These are phyloP conservation scores for Gymnothorax reevesii DNA, from an alignment of 2,797 vertebrate genomes.

Conservation along the genomic window DNA sequence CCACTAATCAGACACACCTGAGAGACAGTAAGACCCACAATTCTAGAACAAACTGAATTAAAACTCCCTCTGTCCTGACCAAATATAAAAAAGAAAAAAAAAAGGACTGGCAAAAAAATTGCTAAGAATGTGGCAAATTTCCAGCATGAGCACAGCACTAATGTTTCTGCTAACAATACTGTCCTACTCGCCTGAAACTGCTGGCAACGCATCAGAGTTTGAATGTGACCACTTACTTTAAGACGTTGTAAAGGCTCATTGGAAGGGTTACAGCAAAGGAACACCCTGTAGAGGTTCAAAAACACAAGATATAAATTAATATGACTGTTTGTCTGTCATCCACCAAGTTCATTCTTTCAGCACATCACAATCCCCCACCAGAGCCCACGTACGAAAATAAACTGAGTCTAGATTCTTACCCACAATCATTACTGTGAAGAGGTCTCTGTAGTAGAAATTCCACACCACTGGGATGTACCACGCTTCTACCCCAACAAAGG, in stretches of 20 bases:
- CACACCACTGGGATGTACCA: slow-evolving; percentile 90
- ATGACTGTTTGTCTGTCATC: neutral
- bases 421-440: slow-evolving; percentile 94
- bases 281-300: slow-evolving; percentile 73
- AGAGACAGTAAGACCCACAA: too few relatives aligned
- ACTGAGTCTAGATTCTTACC: slow-evolving; percentile 78
- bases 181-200: neutral
- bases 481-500: slow-evolving; percentile 92
- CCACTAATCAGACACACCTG: too few relatives aligned
- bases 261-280: slow-evolving; percentile 90
- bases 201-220: neutral
- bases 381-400: neutral
- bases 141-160: neutral
- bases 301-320: neutral
- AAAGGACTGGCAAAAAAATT: too few relatives aligned
- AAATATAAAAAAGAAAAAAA: too few relatives aligned
- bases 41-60: too few relatives aligned
- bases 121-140: too few relatives aligned
- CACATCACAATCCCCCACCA: neutral
- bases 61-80: too few relatives aligned
- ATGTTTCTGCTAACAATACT: neutral
- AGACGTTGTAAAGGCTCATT: slow-evolving; percentile 93
- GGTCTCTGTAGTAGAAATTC: slow-evolving; percentile 90
- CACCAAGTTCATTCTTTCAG: neutral
- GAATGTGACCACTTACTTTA: slow-evolving; percentile 76